These are phyloP conservation scores for Cyanoliseus patagonus DNA, from an alignment of 2,113 vertebrate genomes.

Conservation along the genomic window DNA sequence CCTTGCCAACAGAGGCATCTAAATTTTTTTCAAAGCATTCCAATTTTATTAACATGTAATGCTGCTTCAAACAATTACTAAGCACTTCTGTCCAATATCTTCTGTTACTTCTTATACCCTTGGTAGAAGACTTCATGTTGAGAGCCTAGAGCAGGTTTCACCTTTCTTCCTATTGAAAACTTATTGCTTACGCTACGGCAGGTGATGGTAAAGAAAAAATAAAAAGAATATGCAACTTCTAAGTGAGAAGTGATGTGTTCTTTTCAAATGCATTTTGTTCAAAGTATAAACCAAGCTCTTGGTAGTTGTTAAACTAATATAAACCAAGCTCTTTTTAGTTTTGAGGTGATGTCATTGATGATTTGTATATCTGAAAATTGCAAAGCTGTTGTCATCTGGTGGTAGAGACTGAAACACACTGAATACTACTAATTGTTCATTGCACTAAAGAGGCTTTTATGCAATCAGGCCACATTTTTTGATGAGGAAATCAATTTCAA, in stretches of 20 bases:
- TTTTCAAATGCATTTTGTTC: slow-evolving; percentile 2
- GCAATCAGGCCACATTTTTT: slow-evolving; percentile 28
- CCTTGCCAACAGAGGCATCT: background rate
- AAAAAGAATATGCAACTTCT: background rate
- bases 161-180: background rate
- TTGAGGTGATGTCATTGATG: background rate
- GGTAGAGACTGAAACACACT: background rate
- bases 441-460: slow-evolving; percentile 5
- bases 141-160: background rate
- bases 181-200: background rate
- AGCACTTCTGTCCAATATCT: background rate
- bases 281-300: background rate
- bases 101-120: background rate
- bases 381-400: slow-evolving; percentile 18
- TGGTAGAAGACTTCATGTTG: background rate
- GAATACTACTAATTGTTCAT: slow-evolving; percentile 18
- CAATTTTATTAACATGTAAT: slow-evolving; percentile 12
- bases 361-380: slow-evolving; percentile 2
- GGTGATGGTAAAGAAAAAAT: background rate
- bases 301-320: background rate
- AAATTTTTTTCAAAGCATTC: background rate
- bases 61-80: background rate
- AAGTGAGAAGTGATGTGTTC: background rate
- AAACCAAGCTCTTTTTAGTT: background rate
- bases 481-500: slow-evolving; percentile 56